phyloP scores from a whole-genome alignment of 1,140 invertebrate genomes.

The Paracyclopina nana region DNA sequence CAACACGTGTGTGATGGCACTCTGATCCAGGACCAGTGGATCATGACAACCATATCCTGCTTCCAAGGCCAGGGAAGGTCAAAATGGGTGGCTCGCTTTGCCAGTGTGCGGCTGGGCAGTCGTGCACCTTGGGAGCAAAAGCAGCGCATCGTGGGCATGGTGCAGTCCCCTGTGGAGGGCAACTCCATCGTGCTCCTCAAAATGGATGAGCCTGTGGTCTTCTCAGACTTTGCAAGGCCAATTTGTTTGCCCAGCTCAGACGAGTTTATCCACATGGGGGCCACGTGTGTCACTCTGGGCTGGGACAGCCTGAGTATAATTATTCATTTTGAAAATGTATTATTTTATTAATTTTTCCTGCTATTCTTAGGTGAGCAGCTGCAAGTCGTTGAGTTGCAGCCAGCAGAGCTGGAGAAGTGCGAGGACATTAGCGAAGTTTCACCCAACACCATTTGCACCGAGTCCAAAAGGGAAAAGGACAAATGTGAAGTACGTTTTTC shows the following conservation, averaged over 20 bases:
- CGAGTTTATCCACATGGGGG: constrained; percentile 11
- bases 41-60: constrained; percentile 66
- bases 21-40: constrained; percentile 51
- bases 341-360: background rate
- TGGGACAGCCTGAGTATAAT: background rate
- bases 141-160: constrained; percentile 58
- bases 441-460: constrained; percentile 1
- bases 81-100: constrained; percentile 36
- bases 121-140: constrained; percentile 63
- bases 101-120: constrained; percentile 41
- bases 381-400: background rate
- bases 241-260: constrained; percentile 10
- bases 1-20: constrained; percentile 71
- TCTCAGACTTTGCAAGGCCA: constrained; percentile 11
- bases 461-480: background rate
- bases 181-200: constrained; percentile 59
- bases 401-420: background rate
- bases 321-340: background rate
- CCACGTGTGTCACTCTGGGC: background rate
- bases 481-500: background rate
- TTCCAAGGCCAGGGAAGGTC: constrained; percentile 39
- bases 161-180: constrained; percentile 68
- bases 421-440: constrained; percentile 2
- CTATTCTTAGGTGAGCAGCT: background rate
- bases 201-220: constrained; percentile 24